Base-by-base conservation (phyloP, 2,888 invertebrate species). In the Agrochola circellaris region DNA sequence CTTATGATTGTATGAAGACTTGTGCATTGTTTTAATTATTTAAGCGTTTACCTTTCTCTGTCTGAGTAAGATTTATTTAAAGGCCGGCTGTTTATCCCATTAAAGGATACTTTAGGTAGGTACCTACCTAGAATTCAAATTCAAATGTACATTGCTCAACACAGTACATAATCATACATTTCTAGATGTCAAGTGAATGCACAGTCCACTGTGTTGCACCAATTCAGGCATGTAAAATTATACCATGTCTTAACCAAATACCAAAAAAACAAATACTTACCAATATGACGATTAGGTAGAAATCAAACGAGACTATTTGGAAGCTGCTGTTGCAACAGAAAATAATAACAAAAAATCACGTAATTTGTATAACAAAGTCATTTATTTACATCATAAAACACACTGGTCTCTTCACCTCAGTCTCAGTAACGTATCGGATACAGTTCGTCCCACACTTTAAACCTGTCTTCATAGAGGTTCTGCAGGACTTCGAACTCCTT, bases 391-490 rank as follows among this genome's bases (percentile, higher is more conserved):
- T 34, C 1, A 26, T 0, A 9, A 42, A 34, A 23, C 7, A 42
- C 4, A 42, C 4, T 17, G 23, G 30, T 45, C 23, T 30, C 30
- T 54, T 23, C 20, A 38, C 2, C 26, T 2, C 48, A 13, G 4
- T 15, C 15, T 87, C 64, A 91, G 76, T 93, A 94, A n/a, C 89
- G 56, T 54, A 93, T 91, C 0, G 94, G 95, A 64, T 94, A 95
- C 3, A 95, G 84, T 17, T 93, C 89, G 8, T 95, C 95, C 95
- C 95, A 95, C 0, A 94, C 60, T 6, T 83, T 67, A 75, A 93
- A 92, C 13, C 93, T 81, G 6, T 93, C 89, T 83, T 95, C 94
- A 38, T 88, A 89, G 51, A 95, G 82, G 73, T 94, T 92, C 61
- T 89, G 78, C 0, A 83, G 81, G 2, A 94, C 86, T 0, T 90